Percentiles rank a stretch among this genome's conserved stretches.
These are phyloP conservation scores for Cinclus cinclus DNA, from an alignment of 2,113 vertebrate species.

Conservation along the genomic window DNA sequence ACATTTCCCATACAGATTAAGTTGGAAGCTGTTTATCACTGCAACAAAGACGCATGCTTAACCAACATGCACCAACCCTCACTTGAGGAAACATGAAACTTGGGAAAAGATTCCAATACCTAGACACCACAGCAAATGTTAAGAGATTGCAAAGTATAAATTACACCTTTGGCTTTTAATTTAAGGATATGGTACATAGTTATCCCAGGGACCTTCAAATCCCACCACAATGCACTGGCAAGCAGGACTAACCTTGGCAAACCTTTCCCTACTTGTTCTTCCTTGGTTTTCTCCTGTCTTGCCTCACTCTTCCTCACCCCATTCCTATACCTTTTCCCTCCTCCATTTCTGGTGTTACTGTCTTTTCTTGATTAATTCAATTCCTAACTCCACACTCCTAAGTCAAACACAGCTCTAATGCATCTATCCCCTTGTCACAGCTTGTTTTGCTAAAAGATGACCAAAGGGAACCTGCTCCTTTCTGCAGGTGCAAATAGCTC, in stretches of 20 bases:
- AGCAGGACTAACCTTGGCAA: neutral
- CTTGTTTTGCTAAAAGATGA: neutral
- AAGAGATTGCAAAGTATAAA: rapidly evolving
- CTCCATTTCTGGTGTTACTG: neutral
- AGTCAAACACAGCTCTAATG: neutral
- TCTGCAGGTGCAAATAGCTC: neutral
- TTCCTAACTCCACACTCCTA: rapidly evolving
- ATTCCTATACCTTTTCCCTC: neutral
- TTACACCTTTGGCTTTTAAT: neutral
- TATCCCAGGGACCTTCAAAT: neutral
- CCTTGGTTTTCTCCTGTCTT: neutral
- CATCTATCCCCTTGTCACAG: no score
- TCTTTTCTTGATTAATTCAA: neutral
- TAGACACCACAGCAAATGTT: neutral
- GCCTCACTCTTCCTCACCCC: neutral
- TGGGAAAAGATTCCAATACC: neutral
- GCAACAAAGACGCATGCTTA: neutral
- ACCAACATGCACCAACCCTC: neutral
- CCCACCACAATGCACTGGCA: rapidly evolving
- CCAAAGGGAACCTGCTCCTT: neutral
- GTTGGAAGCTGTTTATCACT: neutral
- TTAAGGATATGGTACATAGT: neutral
- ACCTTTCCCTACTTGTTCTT: neutral
- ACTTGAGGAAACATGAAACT: neutral
- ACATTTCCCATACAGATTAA: neutral